Base-by-base conservation (phyloP, 2,113 vertebrate species). In the Chionis minor region DNA sequence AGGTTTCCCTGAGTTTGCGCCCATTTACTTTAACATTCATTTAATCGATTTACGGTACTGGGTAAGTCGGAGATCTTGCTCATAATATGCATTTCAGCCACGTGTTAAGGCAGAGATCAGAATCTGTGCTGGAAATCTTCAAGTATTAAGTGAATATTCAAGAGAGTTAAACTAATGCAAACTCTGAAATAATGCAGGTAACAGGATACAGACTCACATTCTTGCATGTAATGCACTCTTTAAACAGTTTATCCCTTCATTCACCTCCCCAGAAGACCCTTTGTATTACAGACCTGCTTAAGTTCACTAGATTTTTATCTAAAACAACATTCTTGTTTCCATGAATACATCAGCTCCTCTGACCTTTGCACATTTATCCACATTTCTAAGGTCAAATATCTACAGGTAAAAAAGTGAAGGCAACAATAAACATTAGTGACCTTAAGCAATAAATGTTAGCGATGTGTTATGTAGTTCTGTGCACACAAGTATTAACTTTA, bases 291-390 rank as follows among this genome's bases (percentile, higher is more conserved):
- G 94, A 84, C 93, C 90, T 92, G 89, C 91, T 94, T 97, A 94
- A 96, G 49, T 92, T 94, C 86, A 93, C 92, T 51, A 95, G 90
- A 97, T 97, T 97, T 97, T 97, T 97, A 96, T 97, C 96, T 94
- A 86, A 86, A 96, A 86, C 92, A 92, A 92, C 93, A 94, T 96
- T 96, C 92, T 97, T 95, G 79, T 84, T 97, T 94, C 92, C 80
- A 82, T 86, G 91, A 97, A 96, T 92, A 91, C 81, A 96, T 77
- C 74, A 92, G 91, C 84, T 91, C 81, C 84, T 86, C 65, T 94
- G 93, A 96, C 96, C 95, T 97, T 83, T 89, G 84, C 87, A 92
- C 86, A 88, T 95, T 96, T 95, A 95, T 85, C 71, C 79, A 80
- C 93, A 88, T 95, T 93, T 92, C 94, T 96, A 90, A 96, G 86